Percentiles rank a stretch among this genome's conserved stretches.
Evolutionary conservation across 2,888 invertebrate genomes (phyloP).

Genomic region (Clepsis dumicolana): DNA sequence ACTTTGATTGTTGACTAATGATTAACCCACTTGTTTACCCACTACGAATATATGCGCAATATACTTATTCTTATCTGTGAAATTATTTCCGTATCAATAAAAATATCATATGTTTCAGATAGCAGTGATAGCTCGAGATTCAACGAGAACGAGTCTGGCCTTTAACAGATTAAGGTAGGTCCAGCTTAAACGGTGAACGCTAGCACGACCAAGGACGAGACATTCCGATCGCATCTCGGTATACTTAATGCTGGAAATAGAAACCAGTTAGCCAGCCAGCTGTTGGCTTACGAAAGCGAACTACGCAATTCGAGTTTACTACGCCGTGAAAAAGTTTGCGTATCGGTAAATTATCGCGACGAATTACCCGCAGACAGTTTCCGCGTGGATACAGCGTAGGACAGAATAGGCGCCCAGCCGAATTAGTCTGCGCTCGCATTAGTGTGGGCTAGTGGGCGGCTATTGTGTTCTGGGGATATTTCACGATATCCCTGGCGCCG

Average conservation of each 20-base stretch:
- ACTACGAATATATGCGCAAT: slow-evolving; percentile 21
- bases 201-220: slow-evolving; percentile 60
- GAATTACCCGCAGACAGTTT: slow-evolving; percentile 82
- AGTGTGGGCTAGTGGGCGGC: slow-evolving; percentile 38
- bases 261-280: slow-evolving; percentile 78
- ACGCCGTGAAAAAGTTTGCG: slow-evolving; percentile 68
- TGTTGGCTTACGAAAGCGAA: slow-evolving; percentile 70
- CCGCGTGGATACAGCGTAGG: slow-evolving; percentile 75
- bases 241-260: slow-evolving; percentile 70
- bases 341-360: slow-evolving; percentile 76
- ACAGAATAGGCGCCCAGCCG: slow-evolving; percentile 73
- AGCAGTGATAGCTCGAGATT: slow-evolving; percentile 8
- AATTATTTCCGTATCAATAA: slow-evolving; percentile 35
- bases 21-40: slow-evolving; percentile 12
- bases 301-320: slow-evolving; percentile 64
- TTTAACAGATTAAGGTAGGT: slow-evolving; percentile 3
- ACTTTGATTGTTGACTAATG: slow-evolving; percentile 11
- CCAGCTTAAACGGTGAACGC: slow-evolving; percentile 21
- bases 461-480: slow-evolving; percentile 63
- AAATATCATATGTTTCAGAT: slow-evolving; percentile 16
- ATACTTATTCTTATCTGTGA: slow-evolving; percentile 14
- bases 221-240: slow-evolving; percentile 66
- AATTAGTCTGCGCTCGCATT: slow-evolving; percentile 59
- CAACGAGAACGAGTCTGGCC: neutral
- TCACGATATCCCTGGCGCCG: slow-evolving; percentile 77